These are phyloP conservation scores for Alitta virens DNA, from an alignment of 2,888 invertebrate species.

Conservation along the genomic window DNA sequence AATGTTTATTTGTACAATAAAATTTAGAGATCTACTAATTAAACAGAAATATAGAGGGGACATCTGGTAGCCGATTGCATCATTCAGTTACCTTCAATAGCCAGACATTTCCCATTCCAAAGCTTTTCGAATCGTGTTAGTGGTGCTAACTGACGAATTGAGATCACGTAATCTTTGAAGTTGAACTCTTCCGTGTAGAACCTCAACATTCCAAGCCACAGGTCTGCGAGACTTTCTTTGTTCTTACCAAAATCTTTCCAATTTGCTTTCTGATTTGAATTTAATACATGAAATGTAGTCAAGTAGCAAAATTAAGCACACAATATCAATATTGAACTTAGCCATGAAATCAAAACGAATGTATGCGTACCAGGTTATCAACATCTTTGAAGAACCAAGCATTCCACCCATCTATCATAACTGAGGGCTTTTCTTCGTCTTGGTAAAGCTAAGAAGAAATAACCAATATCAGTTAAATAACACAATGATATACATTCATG, in stretches of 20 bases:
- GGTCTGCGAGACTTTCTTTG: slow-evolving; percentile 56
- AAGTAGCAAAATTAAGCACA: neutral
- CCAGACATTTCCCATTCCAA: slow-evolving; percentile 62
- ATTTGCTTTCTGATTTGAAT: slow-evolving; percentile 37
- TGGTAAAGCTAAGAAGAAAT: slow-evolving; percentile 33
- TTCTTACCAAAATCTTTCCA: slow-evolving; percentile 60
- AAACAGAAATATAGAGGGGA: too few relatives aligned
- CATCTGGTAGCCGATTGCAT: too few relatives aligned
- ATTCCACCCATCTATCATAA: slow-evolving; percentile 61
- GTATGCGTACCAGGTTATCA: slow-evolving; percentile 54
- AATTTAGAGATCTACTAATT: too few relatives aligned
- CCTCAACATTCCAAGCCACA: slow-evolving; percentile 62
- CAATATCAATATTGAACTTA: neutral
- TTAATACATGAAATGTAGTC: neutral
- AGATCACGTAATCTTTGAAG: slow-evolving; percentile 59
- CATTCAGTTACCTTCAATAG: slow-evolving; percentile 60
- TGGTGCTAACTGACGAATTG: slow-evolving; percentile 57
- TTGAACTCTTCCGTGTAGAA: slow-evolving; percentile 63
- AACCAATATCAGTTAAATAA: neutral
- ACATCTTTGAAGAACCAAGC: slow-evolving; percentile 61
- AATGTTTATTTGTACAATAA: too few relatives aligned
- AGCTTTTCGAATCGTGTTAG: slow-evolving; percentile 62
- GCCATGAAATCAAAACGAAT: neutral
- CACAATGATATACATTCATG: too few relatives aligned
- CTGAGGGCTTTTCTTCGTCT: slow-evolving; percentile 40